Base-by-base conservation (phyloP, 2,797 vertebrate genomes). In the Propithecus deckenii region DNA sequence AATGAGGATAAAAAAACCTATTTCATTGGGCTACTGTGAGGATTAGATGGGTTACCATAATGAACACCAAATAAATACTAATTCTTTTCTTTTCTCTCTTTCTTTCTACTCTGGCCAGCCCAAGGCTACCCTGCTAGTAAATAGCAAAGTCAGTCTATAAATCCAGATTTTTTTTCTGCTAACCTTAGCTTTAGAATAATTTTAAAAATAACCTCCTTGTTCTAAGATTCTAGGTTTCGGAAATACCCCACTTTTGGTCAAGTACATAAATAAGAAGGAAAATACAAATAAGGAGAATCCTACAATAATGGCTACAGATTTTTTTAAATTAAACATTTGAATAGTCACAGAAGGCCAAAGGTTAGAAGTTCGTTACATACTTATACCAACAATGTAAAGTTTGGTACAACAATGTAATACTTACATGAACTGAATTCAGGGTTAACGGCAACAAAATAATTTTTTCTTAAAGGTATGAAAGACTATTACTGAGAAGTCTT, bases 111-210 rank as follows among this genome's bases (percentile, higher is more conserved):
- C 8, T 52, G 72, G 43, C 32, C 30, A 72, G 38, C 38, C n/a
- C 57, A 71, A 63, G 3, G 3, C 13, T 43, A 72, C 25, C 59
- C 0, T 12, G 43, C 20, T 61, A 65, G 61, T 4, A 75, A 91
- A 52, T 0, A 93, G 41, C 8, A 67, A 89, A 86, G 35, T 69
- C n/a, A 52, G 12, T 63, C 63, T 52, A 32, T 12, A 61, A 91
- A 96, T 48, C 15, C 22, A 89, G 55, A 48, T 78, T 61, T 86
- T 92, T 78, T 78, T 78, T 86, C 84, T 89, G 75, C 41, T 59
- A 95, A 88, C 3, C 17, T 84, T 10, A 95, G 20, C 25, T 91
- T 81, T 48, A 89, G 20, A 89, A 52, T 28, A 83, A 59, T 38
- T 78, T 65, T 74, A 13, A n/a, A 93, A 92, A 67, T 81, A 81